A percentile compares a stretch with the other conserved stretches of the same genome.
These are phyloP conservation scores for Subanguina moxae DNA, from an alignment of 1,140 invertebrate genomes.

Conservation along the genomic window DNA sequence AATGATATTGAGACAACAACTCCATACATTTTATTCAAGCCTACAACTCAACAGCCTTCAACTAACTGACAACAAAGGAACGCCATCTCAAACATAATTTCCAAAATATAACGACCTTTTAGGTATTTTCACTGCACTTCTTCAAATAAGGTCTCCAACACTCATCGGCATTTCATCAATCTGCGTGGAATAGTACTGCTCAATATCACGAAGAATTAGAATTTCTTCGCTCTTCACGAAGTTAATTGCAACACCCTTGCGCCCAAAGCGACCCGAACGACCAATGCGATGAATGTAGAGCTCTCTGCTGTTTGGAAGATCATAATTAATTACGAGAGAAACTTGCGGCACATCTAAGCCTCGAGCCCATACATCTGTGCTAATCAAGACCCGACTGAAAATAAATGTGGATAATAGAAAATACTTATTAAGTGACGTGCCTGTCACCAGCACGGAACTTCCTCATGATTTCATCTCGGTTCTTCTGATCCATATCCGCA, in stretches of 20 bases:
- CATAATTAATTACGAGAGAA: conserved; percentile 97
- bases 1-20: too few relatives aligned
- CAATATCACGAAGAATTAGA: conserved; percentile 94
- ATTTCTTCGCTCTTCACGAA: conserved; percentile 85
- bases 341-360: conserved; percentile 98
- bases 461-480: conserved; percentile 98
- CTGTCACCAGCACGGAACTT: conserved; percentile 92
- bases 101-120: too few relatives aligned
- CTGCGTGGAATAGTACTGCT: conserved; percentile 99
- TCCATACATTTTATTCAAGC: too few relatives aligned
- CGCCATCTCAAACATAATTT: too few relatives aligned
- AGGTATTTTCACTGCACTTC: too few relatives aligned
- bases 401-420: conserved; percentile 1
- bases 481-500: conserved; percentile 94
- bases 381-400: conserved; percentile 85
- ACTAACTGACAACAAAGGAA: too few relatives aligned
- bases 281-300: conserved; percentile 99
- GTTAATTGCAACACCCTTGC: conserved; percentile 99
- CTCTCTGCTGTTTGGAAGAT: conserved; percentile 97
- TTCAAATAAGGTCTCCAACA: conserved; percentile 48
- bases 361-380: conserved; percentile 97
- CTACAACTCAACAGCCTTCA: too few relatives aligned
- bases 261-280: conserved; percentile 89
- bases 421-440: too few relatives aligned
- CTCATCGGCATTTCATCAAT: conserved; percentile 99